phyloP scores from a whole-genome alignment of 2,113 vertebrate genomes.

The Cnemophilus loriae region DNA sequence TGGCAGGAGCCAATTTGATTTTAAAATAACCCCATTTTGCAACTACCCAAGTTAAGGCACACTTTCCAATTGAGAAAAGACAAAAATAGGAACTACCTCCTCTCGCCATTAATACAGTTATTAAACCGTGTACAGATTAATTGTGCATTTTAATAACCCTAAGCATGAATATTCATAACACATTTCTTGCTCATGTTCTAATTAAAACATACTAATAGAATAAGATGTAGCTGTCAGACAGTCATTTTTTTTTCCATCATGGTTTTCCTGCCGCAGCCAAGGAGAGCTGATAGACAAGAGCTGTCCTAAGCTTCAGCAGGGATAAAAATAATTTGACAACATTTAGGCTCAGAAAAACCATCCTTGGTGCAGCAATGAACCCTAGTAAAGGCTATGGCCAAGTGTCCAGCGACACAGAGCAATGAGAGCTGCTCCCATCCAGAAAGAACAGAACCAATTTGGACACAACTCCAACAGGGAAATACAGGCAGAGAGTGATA shows the following conservation, averaged over 20 bases:
- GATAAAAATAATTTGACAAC: neutral
- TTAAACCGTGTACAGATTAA: slow-evolving; percentile 63
- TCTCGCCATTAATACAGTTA: slow-evolving; percentile 60
- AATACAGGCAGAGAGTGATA: neutral
- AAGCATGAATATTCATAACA: slow-evolving; percentile 73
- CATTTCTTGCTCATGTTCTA: slow-evolving; percentile 47
- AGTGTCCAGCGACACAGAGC: neutral
- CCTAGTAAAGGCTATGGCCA: accelerated
- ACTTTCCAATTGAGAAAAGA: neutral
- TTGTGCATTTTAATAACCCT: slow-evolving; percentile 71
- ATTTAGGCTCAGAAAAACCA: neutral
- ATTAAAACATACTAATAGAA: slow-evolving; percentile 73
- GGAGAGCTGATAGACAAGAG: neutral
- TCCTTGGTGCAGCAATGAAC: neutral
- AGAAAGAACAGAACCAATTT: neutral
- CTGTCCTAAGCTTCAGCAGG: neutral
- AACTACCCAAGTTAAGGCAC: neutral
- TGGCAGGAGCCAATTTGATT: neutral
- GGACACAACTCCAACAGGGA: neutral
- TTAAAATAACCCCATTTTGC: neutral
- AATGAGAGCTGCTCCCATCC: neutral
- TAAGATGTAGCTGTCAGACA: slow-evolving; percentile 45
- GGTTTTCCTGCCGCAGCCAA: neutral
- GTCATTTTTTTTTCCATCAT: neutral
- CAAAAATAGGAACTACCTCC: slow-evolving; percentile 21